These are phyloP conservation scores for Ischnus inquisitorius DNA, from an alignment of 2,888 invertebrate species.

Conservation along the genomic window DNA sequence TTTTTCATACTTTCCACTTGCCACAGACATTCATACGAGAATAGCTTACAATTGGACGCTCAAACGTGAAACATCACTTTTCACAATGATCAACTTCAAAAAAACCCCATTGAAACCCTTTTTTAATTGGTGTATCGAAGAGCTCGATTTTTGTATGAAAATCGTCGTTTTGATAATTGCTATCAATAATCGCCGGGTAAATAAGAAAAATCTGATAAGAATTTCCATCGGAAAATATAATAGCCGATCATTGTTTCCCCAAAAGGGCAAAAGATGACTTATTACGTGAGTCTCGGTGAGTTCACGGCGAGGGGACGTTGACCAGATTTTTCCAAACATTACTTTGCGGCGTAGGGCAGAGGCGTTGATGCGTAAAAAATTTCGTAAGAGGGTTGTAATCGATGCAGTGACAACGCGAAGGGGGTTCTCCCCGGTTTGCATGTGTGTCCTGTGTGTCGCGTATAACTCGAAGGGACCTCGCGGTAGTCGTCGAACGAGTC, in stretches of 20 bases:
- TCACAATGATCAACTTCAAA: too few species aligned
- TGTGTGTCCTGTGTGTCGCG: conserved; percentile 23
- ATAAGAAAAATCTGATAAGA: conserved; percentile 6
- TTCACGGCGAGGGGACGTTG: background rate
- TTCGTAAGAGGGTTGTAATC: conserved; percentile 74
- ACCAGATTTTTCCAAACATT: conserved; percentile 50
- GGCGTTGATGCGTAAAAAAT: conserved; percentile 82
- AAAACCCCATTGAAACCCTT: too few species aligned
- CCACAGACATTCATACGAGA: too few species aligned
- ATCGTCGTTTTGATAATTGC: too few species aligned
- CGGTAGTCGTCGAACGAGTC: background rate
- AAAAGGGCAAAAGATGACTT: conserved; percentile 10
- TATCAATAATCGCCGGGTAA: background rate
- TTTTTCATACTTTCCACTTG: too few species aligned
- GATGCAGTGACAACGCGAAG: conserved; percentile 62
- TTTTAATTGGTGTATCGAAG: too few species aligned
- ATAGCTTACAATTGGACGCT: too few species aligned
- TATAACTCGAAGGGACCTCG: conserved; percentile 34
- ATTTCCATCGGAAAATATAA: background rate
- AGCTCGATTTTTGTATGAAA: too few species aligned
- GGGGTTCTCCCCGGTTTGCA: background rate
- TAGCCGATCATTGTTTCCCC: background rate
- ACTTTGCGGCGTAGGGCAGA: conserved; percentile 64
- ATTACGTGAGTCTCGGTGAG: background rate
- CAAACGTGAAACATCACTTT: too few species aligned